These are phyloP conservation scores for Acanthurus lineatus DNA, from an alignment of 2,797 vertebrate genomes.

Conservation along the genomic window DNA sequence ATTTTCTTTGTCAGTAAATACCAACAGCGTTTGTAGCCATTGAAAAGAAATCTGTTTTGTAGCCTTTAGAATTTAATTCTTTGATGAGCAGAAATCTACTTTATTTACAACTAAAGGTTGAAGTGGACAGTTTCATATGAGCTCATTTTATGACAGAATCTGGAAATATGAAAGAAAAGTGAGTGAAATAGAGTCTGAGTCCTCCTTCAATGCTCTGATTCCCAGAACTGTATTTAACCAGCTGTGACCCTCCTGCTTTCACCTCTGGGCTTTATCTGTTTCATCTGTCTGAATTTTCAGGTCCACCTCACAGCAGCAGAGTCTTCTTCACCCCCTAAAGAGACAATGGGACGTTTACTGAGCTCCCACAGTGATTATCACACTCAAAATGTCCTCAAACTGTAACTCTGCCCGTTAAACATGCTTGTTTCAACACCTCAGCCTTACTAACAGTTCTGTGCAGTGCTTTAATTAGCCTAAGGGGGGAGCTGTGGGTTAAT, in stretches of 20 bases:
- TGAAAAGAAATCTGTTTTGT: too few relatives aligned
- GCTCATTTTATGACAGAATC: too few relatives aligned
- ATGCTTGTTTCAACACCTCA: neutral
- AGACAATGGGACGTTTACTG: conserved; percentile 4
- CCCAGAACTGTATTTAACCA: conserved; percentile 41
- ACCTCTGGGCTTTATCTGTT: conserved; percentile 36
- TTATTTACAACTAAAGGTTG: too few relatives aligned
- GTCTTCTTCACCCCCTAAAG: conserved; percentile 10
- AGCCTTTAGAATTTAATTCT: too few relatives aligned
- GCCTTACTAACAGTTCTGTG: too few relatives aligned
- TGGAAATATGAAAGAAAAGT: neutral
- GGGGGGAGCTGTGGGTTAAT: conserved; percentile 25
- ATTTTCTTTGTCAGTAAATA: neutral
- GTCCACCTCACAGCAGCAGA: conserved; percentile 36
- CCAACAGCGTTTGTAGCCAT: too few relatives aligned
- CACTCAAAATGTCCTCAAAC: neutral
- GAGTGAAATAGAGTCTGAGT: too few relatives aligned
- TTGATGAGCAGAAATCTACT: too few relatives aligned
- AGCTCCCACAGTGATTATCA: conserved; percentile 35
- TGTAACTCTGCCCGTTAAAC: neutral
- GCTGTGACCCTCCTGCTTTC: conserved; percentile 25
- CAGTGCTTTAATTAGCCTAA: neutral
- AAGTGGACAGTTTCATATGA: neutral
- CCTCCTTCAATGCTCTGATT: conserved; percentile 4
- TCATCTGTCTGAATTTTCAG: conserved; percentile 48